Percentiles rank a stretch among this genome's conserved stretches.
These are phyloP conservation scores for Bucco capensis DNA, from an alignment of 2,113 vertebrate species.

Conservation along the genomic window DNA sequence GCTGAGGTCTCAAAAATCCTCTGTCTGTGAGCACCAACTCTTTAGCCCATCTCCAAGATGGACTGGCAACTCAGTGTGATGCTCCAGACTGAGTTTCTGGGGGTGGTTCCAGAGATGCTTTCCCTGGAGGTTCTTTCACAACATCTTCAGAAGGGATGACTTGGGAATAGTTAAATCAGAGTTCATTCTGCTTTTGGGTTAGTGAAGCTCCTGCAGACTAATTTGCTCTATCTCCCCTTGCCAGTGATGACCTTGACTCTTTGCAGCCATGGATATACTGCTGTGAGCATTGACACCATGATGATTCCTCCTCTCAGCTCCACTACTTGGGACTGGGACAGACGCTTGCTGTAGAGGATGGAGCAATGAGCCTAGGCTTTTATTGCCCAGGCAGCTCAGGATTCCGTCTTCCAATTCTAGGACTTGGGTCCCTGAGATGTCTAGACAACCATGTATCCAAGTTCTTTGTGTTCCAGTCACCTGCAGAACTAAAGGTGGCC, in stretches of 20 bases:
- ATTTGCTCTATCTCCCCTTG: background rate
- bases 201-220: background rate
- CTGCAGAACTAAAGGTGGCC: background rate
- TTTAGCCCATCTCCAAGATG: background rate
- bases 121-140: background rate
- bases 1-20: background rate
- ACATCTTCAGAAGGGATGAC: background rate
- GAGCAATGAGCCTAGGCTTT: background rate
- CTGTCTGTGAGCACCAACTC: fast-evolving
- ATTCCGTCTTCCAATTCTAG: background rate
- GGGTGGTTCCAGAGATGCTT: fast-evolving
- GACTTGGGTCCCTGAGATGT: background rate
- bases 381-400: background rate
- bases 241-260: background rate
- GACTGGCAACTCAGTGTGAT: background rate
- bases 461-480: background rate
- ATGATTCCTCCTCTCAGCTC: background rate
- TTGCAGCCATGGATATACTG: background rate
- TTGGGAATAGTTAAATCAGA: background rate
- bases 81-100: background rate
- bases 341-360: background rate
- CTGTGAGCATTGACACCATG: background rate
- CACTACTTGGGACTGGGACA: background rate
- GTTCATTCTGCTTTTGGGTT: background rate
- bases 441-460: fast-evolving